phyloP scores from a whole-genome alignment of 2,797 vertebrate genomes.

The Rhyacichthys aspro region DNA sequence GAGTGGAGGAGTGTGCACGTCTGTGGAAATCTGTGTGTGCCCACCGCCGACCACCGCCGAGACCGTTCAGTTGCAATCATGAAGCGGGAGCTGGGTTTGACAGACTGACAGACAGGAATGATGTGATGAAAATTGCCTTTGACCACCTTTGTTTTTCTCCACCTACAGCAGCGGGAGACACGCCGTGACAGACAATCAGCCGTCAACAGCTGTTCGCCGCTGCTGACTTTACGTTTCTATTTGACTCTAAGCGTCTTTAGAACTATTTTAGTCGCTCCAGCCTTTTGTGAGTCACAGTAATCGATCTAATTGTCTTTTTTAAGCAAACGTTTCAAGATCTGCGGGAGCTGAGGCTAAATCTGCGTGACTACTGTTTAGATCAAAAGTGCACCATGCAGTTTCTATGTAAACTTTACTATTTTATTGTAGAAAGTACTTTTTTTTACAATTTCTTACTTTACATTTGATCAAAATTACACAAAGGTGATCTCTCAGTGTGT shows the following conservation, averaged over 20 bases:
- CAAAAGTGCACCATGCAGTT: too few relatives aligned
- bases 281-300: background rate
- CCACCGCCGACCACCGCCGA: background rate
- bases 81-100: conserved; percentile 26
- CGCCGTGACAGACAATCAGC: conserved; percentile 34
- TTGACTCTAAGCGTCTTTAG: background rate
- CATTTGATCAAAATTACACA: too few relatives aligned
- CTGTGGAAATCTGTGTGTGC: background rate
- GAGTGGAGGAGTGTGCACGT: conserved; percentile 2
- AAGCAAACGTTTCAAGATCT: too few relatives aligned
- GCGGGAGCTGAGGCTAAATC: too few relatives aligned
- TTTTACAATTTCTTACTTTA: too few relatives aligned
- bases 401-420: too few relatives aligned
- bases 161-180: conserved; percentile 25
- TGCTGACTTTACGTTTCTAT: conserved; percentile 7
- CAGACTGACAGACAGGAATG: conserved; percentile 48
- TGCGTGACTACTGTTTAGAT: too few relatives aligned
- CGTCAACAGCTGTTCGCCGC: conserved; percentile 11
- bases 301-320: too few relatives aligned
- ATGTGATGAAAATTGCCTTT: conserved; percentile 47
- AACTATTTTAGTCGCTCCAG: background rate
- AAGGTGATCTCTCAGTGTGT: too few relatives aligned
- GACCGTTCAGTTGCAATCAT: conserved; percentile 20
- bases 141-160: conserved; percentile 29
- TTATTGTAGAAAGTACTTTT: too few relatives aligned